Evolutionary conservation across 1,140 invertebrate genomes (phyloP).

Genomic region (Leptopilina clavipes): DNA sequence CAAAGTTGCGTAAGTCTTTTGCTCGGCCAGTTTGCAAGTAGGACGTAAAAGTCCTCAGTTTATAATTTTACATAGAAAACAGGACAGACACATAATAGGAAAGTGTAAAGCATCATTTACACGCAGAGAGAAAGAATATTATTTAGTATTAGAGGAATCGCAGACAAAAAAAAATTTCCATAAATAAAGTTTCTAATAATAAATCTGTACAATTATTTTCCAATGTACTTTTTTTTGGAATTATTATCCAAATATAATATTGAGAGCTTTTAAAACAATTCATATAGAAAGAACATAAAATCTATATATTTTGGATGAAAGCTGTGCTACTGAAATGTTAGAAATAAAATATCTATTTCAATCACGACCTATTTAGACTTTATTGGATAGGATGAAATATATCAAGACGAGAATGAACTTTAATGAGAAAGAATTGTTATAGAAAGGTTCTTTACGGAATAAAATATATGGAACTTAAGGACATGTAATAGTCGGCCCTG

Average conservation of each 20-base stretch:
- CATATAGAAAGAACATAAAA: neutral
- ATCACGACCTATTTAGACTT: conserved; percentile 3
- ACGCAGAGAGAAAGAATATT: neutral
- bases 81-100: neutral
- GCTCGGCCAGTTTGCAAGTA: conserved; percentile 52
- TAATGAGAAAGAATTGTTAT: neutral
- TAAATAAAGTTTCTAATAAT: too few relatives aligned
- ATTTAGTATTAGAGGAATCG: too few relatives aligned
- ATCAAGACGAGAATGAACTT: neutral
- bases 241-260: neutral
- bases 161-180: too few relatives aligned
- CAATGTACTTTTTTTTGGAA: too few relatives aligned
- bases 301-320: neutral
- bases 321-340: neutral
- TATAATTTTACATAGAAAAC: conserved; percentile 9
- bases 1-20: conserved; percentile 45
- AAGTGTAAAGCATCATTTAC: neutral
- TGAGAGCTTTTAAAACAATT: neutral
- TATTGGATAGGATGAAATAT: neutral
- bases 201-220: too few relatives aligned
- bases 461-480: too few relatives aligned
- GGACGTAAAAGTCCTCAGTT: conserved; percentile 35
- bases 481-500: too few relatives aligned
- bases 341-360: neutral
- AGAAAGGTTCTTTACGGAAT: neutral